phyloP scores from a whole-genome alignment of 37 sponge, comb jelly and placozoan genomes.

The Ephydatia muelleri region DNA sequence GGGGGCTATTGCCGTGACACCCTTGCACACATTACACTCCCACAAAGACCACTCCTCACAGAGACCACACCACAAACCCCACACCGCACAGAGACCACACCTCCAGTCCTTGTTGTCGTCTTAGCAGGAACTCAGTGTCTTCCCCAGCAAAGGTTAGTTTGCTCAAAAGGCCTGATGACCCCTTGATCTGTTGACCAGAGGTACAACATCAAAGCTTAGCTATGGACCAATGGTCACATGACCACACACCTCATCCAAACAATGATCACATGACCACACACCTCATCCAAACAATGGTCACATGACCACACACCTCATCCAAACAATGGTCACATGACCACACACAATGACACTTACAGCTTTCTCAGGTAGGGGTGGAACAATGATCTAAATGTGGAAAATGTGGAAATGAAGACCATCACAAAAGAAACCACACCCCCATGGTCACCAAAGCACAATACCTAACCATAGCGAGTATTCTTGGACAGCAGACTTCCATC shows the following conservation, averaged over 20 bases:
- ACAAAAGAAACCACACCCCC: not conserved
- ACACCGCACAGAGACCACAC: slow-evolving; percentile 26
- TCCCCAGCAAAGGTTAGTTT: slow-evolving; percentile 77
- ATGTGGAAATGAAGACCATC: not conserved
- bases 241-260: too few relatives aligned
- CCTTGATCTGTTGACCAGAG: slow-evolving; percentile 52
- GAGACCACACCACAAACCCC: not conserved
- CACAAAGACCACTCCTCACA: not conserved
- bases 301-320: too few relatives aligned
- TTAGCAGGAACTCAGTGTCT: slow-evolving; percentile 63
- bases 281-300: too few relatives aligned
- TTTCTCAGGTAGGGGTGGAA: slow-evolving; percentile 79
- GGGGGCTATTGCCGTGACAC: too few relatives aligned
- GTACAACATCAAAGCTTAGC: not conserved
- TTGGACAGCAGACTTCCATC: too few relatives aligned
- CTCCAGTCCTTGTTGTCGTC: slow-evolving; percentile 71
- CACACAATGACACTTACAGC: slow-evolving; percentile 33
- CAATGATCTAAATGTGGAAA: slow-evolving; percentile 33
- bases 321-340: too few relatives aligned
- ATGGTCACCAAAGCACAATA: too few relatives aligned
- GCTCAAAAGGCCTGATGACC: slow-evolving; percentile 56
- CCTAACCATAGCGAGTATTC: too few relatives aligned
- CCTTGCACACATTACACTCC: not conserved
- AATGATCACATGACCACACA: too few relatives aligned
- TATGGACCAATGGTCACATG: not conserved